phyloP scores from a whole-genome alignment of 2,113 vertebrate genomes.

The Mohoua ochrocephala region DNA sequence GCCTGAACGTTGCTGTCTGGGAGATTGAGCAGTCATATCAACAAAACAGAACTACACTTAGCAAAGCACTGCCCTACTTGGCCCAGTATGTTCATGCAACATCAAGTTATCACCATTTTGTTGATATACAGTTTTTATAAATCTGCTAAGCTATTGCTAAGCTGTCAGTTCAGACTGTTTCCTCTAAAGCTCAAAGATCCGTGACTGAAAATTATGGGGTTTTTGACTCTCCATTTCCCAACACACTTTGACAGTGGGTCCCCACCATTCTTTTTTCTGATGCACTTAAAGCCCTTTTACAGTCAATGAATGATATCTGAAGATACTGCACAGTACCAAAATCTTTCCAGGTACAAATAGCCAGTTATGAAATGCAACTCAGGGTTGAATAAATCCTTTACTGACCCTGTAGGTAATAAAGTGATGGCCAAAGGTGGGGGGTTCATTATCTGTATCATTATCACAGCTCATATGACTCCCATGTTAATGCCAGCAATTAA shows the following conservation, averaged over 20 bases:
- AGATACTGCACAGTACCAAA: neutral
- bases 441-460: slow-evolving; percentile 40
- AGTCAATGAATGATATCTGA: neutral
- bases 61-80: neutral
- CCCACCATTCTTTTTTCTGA: neutral
- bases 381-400: neutral
- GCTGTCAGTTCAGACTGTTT: neutral
- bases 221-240: neutral
- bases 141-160: neutral
- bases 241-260: neutral
- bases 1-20: neutral
- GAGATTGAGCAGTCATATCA: neutral
- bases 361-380: neutral
- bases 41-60: neutral
- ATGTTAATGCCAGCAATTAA: slow-evolving; percentile 41
- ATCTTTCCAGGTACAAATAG: neutral
- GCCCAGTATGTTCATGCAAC: neutral
- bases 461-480: neutral
- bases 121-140: neutral
- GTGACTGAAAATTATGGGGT: neutral
- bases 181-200: neutral
- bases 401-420: neutral
- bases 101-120: neutral
- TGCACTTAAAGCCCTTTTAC: neutral
- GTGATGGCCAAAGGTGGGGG: neutral